Evolutionary conservation across 2,888 invertebrate species (phyloP).

Genomic region (Elgonia sp.): DNA sequence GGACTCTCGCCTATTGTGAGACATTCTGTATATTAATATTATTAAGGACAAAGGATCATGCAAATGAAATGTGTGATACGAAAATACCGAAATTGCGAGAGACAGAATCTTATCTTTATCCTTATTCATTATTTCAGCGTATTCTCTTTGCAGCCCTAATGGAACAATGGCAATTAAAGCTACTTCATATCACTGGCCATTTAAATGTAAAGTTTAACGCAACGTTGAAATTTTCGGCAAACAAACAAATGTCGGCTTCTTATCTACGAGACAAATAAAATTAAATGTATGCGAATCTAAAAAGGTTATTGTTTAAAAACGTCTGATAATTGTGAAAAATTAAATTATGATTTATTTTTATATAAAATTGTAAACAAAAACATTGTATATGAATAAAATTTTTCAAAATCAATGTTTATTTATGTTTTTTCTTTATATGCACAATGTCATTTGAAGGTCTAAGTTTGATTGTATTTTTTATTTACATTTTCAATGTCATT

Average conservation of each 20-base stretch:
- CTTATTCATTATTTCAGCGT: conserved; percentile 64
- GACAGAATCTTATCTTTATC: conserved; percentile 67
- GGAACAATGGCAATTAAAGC: conserved; percentile 69
- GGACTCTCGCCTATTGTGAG: conserved; percentile 44
- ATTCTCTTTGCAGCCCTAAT: conserved; percentile 45
- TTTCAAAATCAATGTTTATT: too few relatives aligned
- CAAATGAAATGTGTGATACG: conserved; percentile 69
- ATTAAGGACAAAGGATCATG: conserved; percentile 73
- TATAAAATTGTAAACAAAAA: too few relatives aligned
- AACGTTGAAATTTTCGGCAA: conserved; percentile 40
- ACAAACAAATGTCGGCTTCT: conserved; percentile 38
- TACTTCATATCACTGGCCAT: conserved; percentile 57
- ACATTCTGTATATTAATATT: conserved; percentile 63
- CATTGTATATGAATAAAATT: too few relatives aligned
- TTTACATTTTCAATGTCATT: too few relatives aligned
- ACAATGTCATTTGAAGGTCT: too few relatives aligned
- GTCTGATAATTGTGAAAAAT: too few relatives aligned
- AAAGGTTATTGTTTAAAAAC: not conserved
- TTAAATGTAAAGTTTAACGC: conserved; percentile 59
- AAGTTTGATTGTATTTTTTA: too few relatives aligned
- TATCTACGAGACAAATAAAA: conserved; percentile 50
- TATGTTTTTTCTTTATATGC: too few relatives aligned
- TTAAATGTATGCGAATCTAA: conserved; percentile 14
- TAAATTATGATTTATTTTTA: not conserved
- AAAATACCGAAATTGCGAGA: conserved; percentile 70